Evolutionary conservation across 2,797 vertebrate species (phyloP), one percentile per base, ranked within the genome.

Genomic region (Platalea minor): DNA sequence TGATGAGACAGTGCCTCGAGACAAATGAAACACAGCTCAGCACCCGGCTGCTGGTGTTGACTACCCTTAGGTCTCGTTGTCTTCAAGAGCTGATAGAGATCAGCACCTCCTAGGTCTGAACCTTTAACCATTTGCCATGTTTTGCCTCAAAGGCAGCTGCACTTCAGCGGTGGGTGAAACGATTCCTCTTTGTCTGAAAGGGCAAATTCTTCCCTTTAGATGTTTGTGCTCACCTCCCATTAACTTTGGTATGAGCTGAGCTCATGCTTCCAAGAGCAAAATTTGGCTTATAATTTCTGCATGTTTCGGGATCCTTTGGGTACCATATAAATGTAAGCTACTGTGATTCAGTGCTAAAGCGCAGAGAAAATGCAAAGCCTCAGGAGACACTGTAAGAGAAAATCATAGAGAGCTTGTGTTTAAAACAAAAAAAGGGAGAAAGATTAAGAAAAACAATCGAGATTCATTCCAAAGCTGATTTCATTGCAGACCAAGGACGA

Each of bases 181-280:
- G 76, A 94, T 73, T 86, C 79, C 85, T 91, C 61, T 88, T 88
- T 95, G 82, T 93, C 92, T 96, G 94, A 51, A 92, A 94, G 69
- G 88, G 95, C 92, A 91, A 93, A 94, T 96, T 96, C 91, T 95
- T 88, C 91, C 74, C 73, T 60, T 95, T 95, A 85, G 92, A 90
- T 91, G 83, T 94, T 93, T 96, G 74, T 68, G 85, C 93, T 95
- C 91, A 94, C 95, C 94, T 95, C 85, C 77, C 94, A 93, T 94
- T 97, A 94, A 95, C 88, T 96, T 64, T 53, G 93, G 91, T 91
- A 94, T 95, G 94, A 96, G 89, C 88, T 97, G 96, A 97, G 95
- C 93, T 96, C 95, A 94, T 91, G 64, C 88, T 95, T 97, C 92
- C 95, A 96, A 95, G 74, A 95, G 81, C 74, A 80, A 93, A 96